Evolutionary conservation across 2,113 vertebrate genomes (phyloP), one percentile per base, ranked within the genome.

Genomic region (Austrofundulus limnaeus): DNA sequence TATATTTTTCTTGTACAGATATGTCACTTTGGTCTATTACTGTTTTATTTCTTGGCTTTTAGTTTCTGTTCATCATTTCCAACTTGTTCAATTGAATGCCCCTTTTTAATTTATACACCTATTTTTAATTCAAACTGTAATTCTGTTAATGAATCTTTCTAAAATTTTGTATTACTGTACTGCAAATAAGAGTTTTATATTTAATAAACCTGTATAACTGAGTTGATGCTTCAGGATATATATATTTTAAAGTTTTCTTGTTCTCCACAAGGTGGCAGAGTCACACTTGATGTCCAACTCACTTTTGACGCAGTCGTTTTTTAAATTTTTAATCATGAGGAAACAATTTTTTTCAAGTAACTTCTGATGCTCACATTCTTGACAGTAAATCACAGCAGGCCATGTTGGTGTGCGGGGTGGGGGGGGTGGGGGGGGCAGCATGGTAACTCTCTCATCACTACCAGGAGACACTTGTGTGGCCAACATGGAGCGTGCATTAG

Each of bases 121-220:
- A 38, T 62, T 69, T 41, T 74, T 84, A 72, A 80, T 60, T 39
- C 5, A 47, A 46, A 78, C 73, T 88, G 81, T 75, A 77, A 63
- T 72, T 42, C 49, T 78, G 43, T 80, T 84, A 76, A 75, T 20
- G 16, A 60, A 64, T 52, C 49, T 81, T 52, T 53, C 47, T 52
- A 76, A 73, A 71, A 72, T 85, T 81, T 77, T 89, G 64, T 89
- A 75, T 83, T 84, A 69, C 60, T 78, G 86, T 81, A 87, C 72
- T 86, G 78, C 76, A 80, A 82, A 66, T n/a, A 75, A 80, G 45
- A 54, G 23, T 80, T 85, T 77, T 86, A 52, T 81, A 91, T 90
- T 91, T 90, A 90, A 91, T 89, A 90, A 87, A 90, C 58, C 13
- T 77, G 75, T 83, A 73, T 85, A 60, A 72, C 82, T 42, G 47